Conservation (phyloP, 2,797 vertebrate genomes). For the Schizopygopsis pylzovi region DNA sequence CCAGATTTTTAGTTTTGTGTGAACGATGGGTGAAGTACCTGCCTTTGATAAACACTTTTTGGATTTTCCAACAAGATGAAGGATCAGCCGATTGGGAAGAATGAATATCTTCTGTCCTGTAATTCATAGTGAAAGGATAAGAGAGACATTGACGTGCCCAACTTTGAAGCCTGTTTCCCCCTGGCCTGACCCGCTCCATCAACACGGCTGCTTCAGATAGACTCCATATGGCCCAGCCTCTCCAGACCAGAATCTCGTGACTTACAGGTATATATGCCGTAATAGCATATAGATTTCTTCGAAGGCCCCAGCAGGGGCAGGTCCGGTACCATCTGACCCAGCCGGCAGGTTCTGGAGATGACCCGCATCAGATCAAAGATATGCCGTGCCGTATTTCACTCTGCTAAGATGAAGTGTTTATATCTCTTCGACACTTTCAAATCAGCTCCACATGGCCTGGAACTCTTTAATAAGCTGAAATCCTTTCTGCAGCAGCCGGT, state of each 20-base stretch:
- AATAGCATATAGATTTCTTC: constrained; percentile 36
- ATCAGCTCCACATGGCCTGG: constrained; percentile 76
- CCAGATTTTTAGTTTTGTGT: neutral
- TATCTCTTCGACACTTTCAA: constrained; percentile 78
- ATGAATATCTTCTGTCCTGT: constrained; percentile 35
- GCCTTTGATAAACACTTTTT: constrained; percentile 37
- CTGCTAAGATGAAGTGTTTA: constrained; percentile 70
- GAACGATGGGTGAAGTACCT: constrained; percentile 17
- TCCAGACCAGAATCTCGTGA: constrained; percentile 50
- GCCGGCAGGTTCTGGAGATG: constrained; percentile 57
- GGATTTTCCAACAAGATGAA: constrained; percentile 5
- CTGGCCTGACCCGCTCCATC: constrained; percentile 46
- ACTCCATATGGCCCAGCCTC: constrained; percentile 55
- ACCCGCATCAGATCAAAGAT: constrained; percentile 78
- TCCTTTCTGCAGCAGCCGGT: constrained; percentile 64
- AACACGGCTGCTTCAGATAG: constrained; percentile 50
- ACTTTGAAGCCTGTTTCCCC: constrained; percentile 51
- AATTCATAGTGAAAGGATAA: constrained; percentile 44
- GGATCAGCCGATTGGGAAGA: constrained; percentile 26
- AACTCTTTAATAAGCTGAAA: constrained; percentile 67
- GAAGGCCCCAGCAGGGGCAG: constrained; percentile 35
- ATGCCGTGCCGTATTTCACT: constrained; percentile 73
- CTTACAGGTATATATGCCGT: constrained; percentile 21
- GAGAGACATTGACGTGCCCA: constrained; percentile 48
- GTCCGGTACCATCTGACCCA: constrained; percentile 53